phyloP scores from a whole-genome alignment of 2,888 invertebrate species.

The Apamea sordens region DNA sequence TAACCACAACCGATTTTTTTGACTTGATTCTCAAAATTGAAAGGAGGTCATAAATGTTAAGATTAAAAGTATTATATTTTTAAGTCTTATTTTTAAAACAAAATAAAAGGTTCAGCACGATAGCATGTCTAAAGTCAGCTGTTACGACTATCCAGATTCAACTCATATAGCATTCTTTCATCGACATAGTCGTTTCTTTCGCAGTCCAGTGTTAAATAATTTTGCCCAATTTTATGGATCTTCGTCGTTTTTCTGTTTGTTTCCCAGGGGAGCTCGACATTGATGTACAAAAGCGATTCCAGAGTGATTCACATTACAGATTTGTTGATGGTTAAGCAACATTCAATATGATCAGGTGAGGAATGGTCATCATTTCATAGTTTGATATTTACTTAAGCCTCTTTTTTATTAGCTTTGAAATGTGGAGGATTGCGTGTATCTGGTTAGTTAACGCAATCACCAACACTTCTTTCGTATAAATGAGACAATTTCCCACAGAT shows the following conservation, averaged over 20 bases:
- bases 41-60: conserved; percentile 6
- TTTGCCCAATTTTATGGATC: conserved; percentile 87
- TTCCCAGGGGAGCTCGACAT: conserved; percentile 76
- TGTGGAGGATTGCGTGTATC: conserved; percentile 83
- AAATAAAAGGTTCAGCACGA: conserved; percentile 63
- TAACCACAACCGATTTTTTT: conserved; percentile 78
- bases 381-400: conserved; percentile 16
- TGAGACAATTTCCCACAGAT: conserved; percentile 80
- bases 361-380: conserved; percentile 73
- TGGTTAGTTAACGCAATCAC: conserved; percentile 78
- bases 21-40: conserved; percentile 2
- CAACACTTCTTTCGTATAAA: conserved; percentile 79
- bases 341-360: conserved; percentile 78
- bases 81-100: not conserved
- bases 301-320: conserved; percentile 72
- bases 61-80: not conserved
- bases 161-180: conserved; percentile 60
- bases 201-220: conserved; percentile 80
- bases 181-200: conserved; percentile 77
- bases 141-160: conserved; percentile 72
- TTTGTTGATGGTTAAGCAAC: conserved; percentile 85
- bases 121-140: conserved; percentile 78
- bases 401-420: conserved; percentile 70
- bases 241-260: conserved; percentile 83
- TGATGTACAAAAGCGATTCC: conserved; percentile 83